Conservation (phyloP, 2,888 invertebrate species). For the Bembecia ichneumoniformis region DNA sequence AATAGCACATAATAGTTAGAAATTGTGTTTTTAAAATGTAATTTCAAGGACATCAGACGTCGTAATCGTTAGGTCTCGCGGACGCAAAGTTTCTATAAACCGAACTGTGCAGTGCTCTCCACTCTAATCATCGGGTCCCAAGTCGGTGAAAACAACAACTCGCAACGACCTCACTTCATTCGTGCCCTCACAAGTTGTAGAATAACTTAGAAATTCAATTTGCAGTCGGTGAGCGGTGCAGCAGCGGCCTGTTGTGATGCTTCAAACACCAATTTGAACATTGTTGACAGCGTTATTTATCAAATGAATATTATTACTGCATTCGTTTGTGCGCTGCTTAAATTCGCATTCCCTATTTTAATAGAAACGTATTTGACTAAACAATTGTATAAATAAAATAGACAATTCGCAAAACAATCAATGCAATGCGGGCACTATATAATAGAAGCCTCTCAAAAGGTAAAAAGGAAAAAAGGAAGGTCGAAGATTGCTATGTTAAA, state of each 20-base stretch:
- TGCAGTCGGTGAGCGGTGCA: constrained; percentile 41
- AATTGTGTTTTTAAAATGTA: too few relatives aligned
- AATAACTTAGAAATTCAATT: constrained; percentile 67
- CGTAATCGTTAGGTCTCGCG: constrained; percentile 30
- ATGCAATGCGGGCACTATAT: too few relatives aligned
- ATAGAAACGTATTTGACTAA: too few relatives aligned
- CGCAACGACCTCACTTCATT: constrained; percentile 54
- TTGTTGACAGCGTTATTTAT: constrained; percentile 24
- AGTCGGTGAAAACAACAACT: constrained; percentile 45
- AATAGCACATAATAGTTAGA: too few relatives aligned
- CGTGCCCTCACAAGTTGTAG: constrained; percentile 47
- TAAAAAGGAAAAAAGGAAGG: too few relatives aligned
- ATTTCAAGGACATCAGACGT: constrained; percentile 4
- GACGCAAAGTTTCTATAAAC: constrained; percentile 1
- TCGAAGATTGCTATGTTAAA: too few relatives aligned
- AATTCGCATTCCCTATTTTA: too few relatives aligned
- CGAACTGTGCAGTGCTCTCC: constrained; percentile 10
- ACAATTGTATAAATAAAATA: too few relatives aligned
- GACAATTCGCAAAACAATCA: too few relatives aligned
- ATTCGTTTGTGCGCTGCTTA: too few relatives aligned
- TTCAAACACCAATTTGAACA: constrained; percentile 32
- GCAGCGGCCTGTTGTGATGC: constrained; percentile 21
- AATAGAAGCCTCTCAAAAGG: too few relatives aligned
- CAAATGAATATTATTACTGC: too few relatives aligned
- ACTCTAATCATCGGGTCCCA: constrained; percentile 38